Evolutionary conservation across 92 coral and sea anemone genomes (phyloP), one percentile per base, ranked within the genome.

Genomic region (Heteractis magnifica): DNA sequence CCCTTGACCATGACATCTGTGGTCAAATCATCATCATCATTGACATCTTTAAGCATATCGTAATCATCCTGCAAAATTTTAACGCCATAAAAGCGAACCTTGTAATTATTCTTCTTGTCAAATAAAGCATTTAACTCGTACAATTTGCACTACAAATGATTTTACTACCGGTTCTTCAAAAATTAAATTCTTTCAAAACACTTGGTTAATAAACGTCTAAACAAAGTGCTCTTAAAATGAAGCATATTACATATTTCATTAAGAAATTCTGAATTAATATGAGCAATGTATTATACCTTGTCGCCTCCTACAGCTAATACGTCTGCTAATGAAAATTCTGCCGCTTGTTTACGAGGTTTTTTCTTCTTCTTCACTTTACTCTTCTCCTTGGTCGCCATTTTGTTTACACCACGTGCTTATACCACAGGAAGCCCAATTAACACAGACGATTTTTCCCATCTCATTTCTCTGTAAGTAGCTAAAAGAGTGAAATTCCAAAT

Each of bases 271-370:
- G 16, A 19, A 65, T 19, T 41, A 23, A 51, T 19, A 75, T 34
- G 44, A 34, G 44, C 44, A 26, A 64, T 8, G 75, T 34, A 50
- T 48, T 88, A 34, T 19, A 94, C 99, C 95, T 97, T 91, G 81
- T 97, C 99, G 12, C 99, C 97, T 79, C 99, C 99, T 18, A 91
- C 60, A 34, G 91, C 97, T 62, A 94, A 84, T 2, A 97, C 99
- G 82, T 97, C 93, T 60, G 90, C 85, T 34, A 97, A 86, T 44
- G 88, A 81, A 10, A 97, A 84, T 14, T 90, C 93, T 16, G 76
- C 82, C 20, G 34, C 74, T 72, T 52, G 68, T 49, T 84, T 86
- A 49, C 72, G 73, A 19, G 87, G 79, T 90, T 92, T 94, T 78
- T 87, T 93, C 90, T 83, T 90, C 75, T 87, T 90, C 79, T 77